A percentile compares a stretch with the other conserved stretches of the same genome.
Conservation (phyloP, 2,797 vertebrate species). For the Perodicticus potto region DNA sequence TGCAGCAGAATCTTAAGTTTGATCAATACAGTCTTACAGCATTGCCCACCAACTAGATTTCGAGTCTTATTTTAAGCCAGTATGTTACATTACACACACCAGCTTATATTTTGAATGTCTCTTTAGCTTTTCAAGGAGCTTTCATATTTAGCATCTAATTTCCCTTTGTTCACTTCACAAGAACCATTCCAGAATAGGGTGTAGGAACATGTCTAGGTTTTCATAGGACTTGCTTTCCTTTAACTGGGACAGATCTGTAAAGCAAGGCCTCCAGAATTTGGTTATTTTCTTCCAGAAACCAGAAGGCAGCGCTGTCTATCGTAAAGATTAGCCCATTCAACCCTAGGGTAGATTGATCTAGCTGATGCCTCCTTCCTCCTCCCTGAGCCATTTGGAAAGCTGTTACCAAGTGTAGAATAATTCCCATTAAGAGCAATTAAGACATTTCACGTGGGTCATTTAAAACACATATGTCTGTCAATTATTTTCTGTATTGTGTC, state of each 20-base stretch:
- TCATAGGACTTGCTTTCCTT: constrained; percentile 22
- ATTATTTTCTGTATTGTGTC: constrained; percentile 56
- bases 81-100: neutral
- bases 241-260: neutral
- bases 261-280: neutral
- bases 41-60: neutral
- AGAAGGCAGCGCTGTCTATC: neutral
- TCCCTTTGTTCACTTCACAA: constrained; percentile 3
- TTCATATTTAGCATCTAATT: constrained; percentile 29
- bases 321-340: neutral
- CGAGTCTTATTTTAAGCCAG: neutral
- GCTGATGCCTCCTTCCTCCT: neutral
- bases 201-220: neutral
- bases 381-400: constrained; percentile 30
- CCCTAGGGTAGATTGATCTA: neutral
- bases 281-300: constrained; percentile 18
- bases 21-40: neutral
- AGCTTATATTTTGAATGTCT: neutral
- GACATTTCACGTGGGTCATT: constrained; percentile 11
- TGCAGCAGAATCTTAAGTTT: neutral
- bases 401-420: constrained; percentile 33
- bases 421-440: constrained; percentile 29
- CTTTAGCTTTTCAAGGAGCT: constrained; percentile 4
- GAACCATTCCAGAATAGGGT: neutral
- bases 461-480: constrained; percentile 13